phyloP scores from a whole-genome alignment of 2,113 vertebrate species.

The Mobula hypostoma region DNA sequence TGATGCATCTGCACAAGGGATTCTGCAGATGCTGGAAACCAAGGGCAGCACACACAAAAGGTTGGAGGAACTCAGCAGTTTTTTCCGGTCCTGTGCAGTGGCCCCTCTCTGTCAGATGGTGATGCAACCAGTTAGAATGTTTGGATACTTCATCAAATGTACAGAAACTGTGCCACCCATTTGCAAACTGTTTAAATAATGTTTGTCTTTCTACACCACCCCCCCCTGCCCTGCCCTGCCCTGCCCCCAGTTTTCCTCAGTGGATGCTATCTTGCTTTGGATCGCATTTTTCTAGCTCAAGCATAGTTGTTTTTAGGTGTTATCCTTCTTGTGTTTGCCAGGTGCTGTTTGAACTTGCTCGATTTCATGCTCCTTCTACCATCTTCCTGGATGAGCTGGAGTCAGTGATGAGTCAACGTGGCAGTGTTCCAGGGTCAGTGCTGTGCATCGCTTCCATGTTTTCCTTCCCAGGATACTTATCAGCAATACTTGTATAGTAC shows the following conservation, averaged over 20 bases:
- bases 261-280: background rate
- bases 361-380: constrained; percentile 91
- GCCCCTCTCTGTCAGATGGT: too few species aligned
- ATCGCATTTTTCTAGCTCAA: background rate
- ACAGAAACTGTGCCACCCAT: background rate
- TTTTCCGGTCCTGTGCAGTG: too few species aligned
- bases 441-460: too few species aligned
- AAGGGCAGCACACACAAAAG: too few species aligned
- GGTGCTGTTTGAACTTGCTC: constrained; percentile 90
- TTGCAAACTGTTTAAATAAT: background rate
- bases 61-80: too few species aligned
- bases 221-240: too few species aligned
- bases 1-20: background rate
- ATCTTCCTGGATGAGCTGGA: constrained; percentile 97
- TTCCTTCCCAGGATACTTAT: too few species aligned
- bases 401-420: constrained; percentile 92
- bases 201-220: background rate
- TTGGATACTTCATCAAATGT: background rate
- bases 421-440: constrained; percentile 66
- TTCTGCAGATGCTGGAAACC: too few species aligned
- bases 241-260: background rate
- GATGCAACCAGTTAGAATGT: too few species aligned
- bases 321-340: constrained; percentile 44
- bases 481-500: too few species aligned
- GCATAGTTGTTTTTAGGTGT: background rate